Percentiles rank a stretch among this genome's conserved stretches.
phyloP scores from a whole-genome alignment of 2,888 invertebrate genomes.

The Cistogaster globosa region DNA sequence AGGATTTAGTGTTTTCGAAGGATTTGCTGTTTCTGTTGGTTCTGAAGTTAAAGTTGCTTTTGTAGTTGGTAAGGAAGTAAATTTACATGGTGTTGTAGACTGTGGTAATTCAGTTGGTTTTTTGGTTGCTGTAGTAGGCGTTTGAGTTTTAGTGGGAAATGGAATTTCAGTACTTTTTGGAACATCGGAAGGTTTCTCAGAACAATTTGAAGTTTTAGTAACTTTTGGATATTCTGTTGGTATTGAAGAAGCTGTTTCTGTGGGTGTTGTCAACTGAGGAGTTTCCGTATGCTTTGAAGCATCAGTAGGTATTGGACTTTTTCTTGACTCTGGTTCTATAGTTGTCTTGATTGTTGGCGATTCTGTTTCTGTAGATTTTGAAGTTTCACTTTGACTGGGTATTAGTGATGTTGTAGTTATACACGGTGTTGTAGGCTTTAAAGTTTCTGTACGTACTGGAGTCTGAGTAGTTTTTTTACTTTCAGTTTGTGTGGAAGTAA shows the following conservation, averaged over 20 bases:
- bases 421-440: not conserved
- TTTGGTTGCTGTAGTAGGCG: not conserved
- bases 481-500: not conserved
- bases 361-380: not conserved
- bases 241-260: not conserved
- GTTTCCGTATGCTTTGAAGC: not conserved
- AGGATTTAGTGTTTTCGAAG: too few species aligned
- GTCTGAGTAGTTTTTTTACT: constrained; percentile 5
- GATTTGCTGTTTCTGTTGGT: not conserved
- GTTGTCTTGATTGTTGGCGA: not conserved
- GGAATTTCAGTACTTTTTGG: not conserved
- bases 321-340: not conserved
- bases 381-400: not conserved
- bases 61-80: not conserved
- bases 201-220: not conserved
- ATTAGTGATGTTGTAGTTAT: not conserved
- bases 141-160: not conserved
- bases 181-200: not conserved
- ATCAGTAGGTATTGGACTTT: not conserved
- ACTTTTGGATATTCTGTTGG: not conserved
- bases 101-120: not conserved
- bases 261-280: not conserved
- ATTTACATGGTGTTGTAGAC: not conserved
- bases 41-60: not conserved
- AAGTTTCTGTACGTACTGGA: not conserved